Evolutionary conservation across 2,113 vertebrate genomes (phyloP).

Genomic region (Mormyrus lacerda): DNA sequence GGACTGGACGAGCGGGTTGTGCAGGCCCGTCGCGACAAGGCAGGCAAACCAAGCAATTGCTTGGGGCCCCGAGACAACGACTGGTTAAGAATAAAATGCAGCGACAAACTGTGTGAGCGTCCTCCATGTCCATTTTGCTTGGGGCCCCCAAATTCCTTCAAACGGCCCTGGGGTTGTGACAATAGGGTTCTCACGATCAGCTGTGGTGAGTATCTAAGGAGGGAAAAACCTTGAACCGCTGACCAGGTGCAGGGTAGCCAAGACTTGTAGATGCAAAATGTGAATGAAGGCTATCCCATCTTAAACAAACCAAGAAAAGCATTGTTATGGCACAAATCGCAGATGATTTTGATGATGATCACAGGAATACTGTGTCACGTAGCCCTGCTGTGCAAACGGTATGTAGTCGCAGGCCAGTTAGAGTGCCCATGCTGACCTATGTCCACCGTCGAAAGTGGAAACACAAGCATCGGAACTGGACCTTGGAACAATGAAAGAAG

Average conservation of each 20-base stretch:
- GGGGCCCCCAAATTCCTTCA: no score
- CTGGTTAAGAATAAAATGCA: no score
- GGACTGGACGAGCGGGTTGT: no score
- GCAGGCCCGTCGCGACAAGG: no score
- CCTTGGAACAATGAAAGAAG: not conserved
- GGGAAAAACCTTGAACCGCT: not conserved
- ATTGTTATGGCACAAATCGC: not conserved
- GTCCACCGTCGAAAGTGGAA: not conserved
- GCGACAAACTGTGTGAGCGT: no score
- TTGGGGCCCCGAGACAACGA: no score
- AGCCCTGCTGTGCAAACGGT: not conserved
- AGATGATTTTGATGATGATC: not conserved
- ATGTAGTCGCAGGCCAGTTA: not conserved
- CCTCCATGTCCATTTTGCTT: no score
- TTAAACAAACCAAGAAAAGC: not conserved
- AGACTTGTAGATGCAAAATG: not conserved
- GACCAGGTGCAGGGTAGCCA: not conserved
- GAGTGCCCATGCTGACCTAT: not conserved
- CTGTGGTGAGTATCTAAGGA: not conserved
- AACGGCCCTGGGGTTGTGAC: no score
- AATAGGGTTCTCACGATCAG: not conserved
- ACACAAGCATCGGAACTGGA: not conserved
- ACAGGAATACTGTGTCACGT: not conserved
- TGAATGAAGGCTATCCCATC: not conserved
- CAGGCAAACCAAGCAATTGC: no score